Percentiles rank a stretch among this genome's conserved stretches.
These are phyloP conservation scores for Allolobophora icterica DNA, from an alignment of 2,888 invertebrate species.

Conservation along the genomic window DNA sequence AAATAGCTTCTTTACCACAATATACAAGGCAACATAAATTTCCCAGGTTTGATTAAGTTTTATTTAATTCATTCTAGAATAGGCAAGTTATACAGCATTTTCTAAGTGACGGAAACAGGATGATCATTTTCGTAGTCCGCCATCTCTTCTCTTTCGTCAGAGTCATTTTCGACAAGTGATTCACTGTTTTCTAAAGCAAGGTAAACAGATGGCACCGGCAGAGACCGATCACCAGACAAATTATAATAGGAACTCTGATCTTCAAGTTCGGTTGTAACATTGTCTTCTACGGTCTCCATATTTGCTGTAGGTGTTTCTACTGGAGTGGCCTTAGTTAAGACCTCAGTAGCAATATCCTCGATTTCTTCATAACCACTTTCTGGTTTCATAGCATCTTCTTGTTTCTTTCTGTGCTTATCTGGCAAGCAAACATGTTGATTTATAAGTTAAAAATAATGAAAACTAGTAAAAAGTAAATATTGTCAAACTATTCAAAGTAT, in stretches of 20 bases:
- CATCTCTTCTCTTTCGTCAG: not conserved
- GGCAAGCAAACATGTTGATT: not conserved
- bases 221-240: not conserved
- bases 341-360: not conserved
- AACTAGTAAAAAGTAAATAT: no score
- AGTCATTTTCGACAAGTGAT: not conserved
- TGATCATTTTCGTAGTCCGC: not conserved
- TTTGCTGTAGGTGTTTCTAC: not conserved
- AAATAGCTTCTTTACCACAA: no score
- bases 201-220: not conserved
- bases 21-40: no score
- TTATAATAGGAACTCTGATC: not conserved
- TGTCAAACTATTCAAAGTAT: no score
- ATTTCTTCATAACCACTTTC: not conserved
- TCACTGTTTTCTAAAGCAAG: not conserved
- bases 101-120: not conserved
- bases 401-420: not conserved
- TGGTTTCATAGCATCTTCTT: not conserved
- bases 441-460: no score
- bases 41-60: no score
- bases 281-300: not conserved
- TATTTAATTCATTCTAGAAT: no score
- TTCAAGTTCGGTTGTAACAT: not conserved
- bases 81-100: no score
- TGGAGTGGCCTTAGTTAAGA: not conserved